These are phyloP conservation scores for Steatornis caripensis DNA, from an alignment of 2,113 vertebrate genomes.

Conservation along the genomic window DNA sequence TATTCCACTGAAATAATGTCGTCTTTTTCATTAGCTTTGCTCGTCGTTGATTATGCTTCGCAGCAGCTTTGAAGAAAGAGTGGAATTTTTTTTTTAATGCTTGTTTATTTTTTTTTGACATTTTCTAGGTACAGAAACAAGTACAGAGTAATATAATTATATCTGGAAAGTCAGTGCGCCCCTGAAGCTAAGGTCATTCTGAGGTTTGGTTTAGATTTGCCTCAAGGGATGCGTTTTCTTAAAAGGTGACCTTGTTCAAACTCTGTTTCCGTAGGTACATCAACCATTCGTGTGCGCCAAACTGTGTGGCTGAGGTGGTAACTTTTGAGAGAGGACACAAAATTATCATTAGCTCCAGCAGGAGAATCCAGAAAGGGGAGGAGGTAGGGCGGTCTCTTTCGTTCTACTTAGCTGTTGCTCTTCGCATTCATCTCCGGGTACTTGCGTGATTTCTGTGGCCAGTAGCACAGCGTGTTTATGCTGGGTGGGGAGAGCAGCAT, in stretches of 20 bases:
- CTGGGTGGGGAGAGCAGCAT: not conserved
- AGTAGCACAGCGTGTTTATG: not conserved
- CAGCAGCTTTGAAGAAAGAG: not conserved
- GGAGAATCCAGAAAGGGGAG: conserved; percentile 95
- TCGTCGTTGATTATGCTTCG: not conserved
- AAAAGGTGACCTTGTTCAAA: not conserved
- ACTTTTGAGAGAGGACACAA: conserved; percentile 95
- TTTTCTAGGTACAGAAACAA: conserved; percentile 6
- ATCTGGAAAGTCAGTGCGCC: not conserved
- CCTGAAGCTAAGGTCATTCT: not conserved
- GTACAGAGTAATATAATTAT: not conserved
- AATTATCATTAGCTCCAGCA: conserved; percentile 96
- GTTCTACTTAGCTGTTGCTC: not conserved
- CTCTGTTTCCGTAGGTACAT: conserved; percentile 81
- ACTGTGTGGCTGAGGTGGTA: conserved; percentile 96
- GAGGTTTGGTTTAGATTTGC: not conserved
- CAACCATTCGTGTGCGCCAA: conserved; percentile 96
- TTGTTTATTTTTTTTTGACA: not conserved
- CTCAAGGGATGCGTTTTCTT: not conserved
- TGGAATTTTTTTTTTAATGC: not conserved
- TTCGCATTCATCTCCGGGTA: rapidly evolving
- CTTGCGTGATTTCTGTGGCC: rapidly evolving
- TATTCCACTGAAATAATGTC: not conserved
- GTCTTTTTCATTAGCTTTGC: not conserved
- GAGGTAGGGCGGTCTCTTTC: conserved; percentile 74